Conservation (phyloP, 2,888 invertebrate species). For the Metalampra italica region DNA sequence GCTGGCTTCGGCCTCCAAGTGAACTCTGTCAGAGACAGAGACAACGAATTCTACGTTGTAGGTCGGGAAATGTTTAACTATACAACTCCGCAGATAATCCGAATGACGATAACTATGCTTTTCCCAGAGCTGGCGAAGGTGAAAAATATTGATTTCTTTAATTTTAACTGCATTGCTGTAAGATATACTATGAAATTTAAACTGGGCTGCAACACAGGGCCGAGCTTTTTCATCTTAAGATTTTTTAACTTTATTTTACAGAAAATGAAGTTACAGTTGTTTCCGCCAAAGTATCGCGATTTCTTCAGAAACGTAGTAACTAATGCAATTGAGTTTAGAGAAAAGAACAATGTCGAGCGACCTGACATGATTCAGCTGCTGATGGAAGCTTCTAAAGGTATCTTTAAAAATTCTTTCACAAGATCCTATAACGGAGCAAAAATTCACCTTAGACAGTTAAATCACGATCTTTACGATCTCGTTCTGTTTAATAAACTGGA, state of each 20-base stretch:
- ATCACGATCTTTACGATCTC: too few species aligned
- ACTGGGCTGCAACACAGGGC: too few species aligned
- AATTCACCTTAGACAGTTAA: too few species aligned
- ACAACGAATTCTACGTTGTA: constrained; percentile 72
- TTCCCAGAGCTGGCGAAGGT: constrained; percentile 42
- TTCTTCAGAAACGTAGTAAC: constrained; percentile 30
- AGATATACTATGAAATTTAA: too few species aligned
- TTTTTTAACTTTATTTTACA: neutral
- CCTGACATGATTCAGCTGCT: constrained; percentile 77
- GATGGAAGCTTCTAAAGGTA: constrained; percentile 30
- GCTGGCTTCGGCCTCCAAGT: constrained; percentile 76
- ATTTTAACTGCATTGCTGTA: too few species aligned
- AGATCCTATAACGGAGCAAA: too few species aligned
- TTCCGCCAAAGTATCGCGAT: constrained; percentile 24
- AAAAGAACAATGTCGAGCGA: constrained; percentile 56
- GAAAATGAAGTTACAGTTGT: constrained; percentile 29
- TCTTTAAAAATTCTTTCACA: too few species aligned
- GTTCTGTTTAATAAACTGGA: too few species aligned
- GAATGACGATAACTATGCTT: constrained; percentile 24
- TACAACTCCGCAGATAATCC: constrained; percentile 23
- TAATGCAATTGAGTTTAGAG: constrained; percentile 1
- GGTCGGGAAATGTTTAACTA: constrained; percentile 41
- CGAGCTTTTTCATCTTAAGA: too few species aligned
- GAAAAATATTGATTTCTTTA: too few species aligned
- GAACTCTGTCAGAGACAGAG: constrained; percentile 70